phyloP scores from a whole-genome alignment of 2,797 vertebrate species.

The Thripadectes ignobilis region DNA sequence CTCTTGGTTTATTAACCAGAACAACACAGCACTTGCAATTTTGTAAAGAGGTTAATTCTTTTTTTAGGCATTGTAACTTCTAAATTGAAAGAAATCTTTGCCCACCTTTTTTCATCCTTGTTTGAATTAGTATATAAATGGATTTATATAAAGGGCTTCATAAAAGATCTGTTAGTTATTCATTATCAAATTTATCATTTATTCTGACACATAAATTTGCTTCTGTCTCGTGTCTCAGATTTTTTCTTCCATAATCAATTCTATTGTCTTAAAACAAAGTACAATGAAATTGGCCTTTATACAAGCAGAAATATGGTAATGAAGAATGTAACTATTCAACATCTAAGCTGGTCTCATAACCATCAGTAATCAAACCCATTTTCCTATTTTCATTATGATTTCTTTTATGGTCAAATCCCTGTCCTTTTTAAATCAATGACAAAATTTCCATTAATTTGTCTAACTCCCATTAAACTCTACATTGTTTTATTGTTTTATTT shows the following conservation, averaged over 20 bases:
- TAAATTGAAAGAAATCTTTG: not conserved
- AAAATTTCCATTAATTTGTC: not conserved
- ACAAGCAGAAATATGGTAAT: not conserved
- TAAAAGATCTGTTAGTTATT: not conserved
- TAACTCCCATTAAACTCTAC: not conserved
- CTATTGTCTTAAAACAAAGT: not conserved
- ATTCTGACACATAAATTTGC: not conserved
- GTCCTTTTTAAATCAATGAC: not conserved
- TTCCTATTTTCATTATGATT: not conserved
- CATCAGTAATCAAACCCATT: not conserved
- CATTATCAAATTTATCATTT: not conserved
- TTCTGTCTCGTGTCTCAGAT: not conserved
- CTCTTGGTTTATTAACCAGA: not conserved
- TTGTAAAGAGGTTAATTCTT: not conserved
- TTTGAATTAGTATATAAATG: not conserved
- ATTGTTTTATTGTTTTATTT: not conserved
- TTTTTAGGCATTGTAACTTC: not conserved
- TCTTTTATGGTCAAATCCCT: not conserved
- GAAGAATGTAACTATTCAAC: not conserved
- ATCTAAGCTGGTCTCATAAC: not conserved
- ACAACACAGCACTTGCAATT: not conserved
- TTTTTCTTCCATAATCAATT: not conserved
- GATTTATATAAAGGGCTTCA: not conserved
- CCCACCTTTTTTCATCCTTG: not conserved
- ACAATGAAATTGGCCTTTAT: not conserved